Evolutionary conservation across 2,888 invertebrate species (phyloP).

Genomic region (Drosophila falleni): DNA sequence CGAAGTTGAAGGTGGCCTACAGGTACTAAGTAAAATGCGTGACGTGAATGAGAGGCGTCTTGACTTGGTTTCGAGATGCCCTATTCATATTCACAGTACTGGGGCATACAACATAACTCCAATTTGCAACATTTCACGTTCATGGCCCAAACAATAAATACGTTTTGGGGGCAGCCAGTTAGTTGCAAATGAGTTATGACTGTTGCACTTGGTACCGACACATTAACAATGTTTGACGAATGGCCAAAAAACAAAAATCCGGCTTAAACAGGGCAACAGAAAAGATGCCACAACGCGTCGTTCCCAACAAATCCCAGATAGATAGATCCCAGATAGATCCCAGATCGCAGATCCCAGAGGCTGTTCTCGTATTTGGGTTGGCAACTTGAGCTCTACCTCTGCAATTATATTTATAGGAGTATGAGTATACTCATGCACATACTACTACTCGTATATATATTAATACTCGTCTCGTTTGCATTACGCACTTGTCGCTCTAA

Average conservation of each 20-base stretch:
- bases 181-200: constrained; percentile 74
- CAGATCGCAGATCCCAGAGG: constrained; percentile 26
- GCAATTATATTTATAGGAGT: constrained; percentile 41
- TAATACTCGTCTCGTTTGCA: constrained; percentile 46
- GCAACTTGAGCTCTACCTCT: constrained; percentile 53
- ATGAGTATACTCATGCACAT: constrained; percentile 12
- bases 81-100: constrained; percentile 46
- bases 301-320: constrained; percentile 24
- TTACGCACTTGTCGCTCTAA: constrained; percentile 82
- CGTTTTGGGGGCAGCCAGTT: constrained; percentile 72
- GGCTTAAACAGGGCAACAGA: not conserved
- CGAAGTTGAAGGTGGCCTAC: constrained; percentile 29
- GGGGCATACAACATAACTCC: constrained; percentile 44
- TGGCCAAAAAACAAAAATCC: constrained; percentile 58
- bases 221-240: constrained; percentile 76
- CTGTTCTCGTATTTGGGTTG: constrained; percentile 60
- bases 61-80: constrained; percentile 54
- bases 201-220: constrained; percentile 77
- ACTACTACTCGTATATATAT: constrained; percentile 20
- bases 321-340: constrained; percentile 16
- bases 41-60: constrained; percentile 43
- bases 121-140: constrained; percentile 72
- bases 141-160: constrained; percentile 75
- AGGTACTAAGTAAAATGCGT: constrained; percentile 65
- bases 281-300: constrained; percentile 23